phyloP scores from a whole-genome alignment of 2,888 invertebrate species.

The Ditula angustiorana region DNA sequence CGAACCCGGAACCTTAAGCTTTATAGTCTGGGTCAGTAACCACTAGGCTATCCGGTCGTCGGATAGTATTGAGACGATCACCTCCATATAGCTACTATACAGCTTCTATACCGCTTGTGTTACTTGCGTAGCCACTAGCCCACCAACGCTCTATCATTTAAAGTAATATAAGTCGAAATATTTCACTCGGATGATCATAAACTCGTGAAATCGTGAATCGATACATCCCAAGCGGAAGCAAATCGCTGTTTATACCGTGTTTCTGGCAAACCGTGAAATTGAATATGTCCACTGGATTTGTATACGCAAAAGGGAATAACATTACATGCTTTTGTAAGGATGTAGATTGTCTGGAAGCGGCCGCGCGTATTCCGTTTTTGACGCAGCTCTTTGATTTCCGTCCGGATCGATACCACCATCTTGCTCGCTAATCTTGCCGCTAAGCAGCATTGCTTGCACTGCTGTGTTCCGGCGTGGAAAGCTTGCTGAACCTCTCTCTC shows the following conservation, averaged over 20 bases:
- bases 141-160: neutral
- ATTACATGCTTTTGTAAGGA: constrained; percentile 49
- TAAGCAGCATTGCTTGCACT: too few species aligned
- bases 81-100: too few species aligned
- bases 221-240: constrained; percentile 27
- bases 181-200: constrained; percentile 29
- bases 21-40: too few species aligned
- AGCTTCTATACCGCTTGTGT: neutral
- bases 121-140: too few species aligned
- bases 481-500: too few species aligned
- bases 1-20: too few species aligned
- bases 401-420: too few species aligned
- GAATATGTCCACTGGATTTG: constrained; percentile 64
- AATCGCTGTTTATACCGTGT: constrained; percentile 53
- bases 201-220: constrained; percentile 22
- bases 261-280: constrained; percentile 62
- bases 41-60: too few species aligned
- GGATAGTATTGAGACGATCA: too few species aligned
- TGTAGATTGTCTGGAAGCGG: constrained; percentile 41
- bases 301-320: constrained; percentile 53
- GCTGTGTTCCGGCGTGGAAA: too few species aligned
- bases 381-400: too few species aligned
- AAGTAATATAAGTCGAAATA: constrained; percentile 4
- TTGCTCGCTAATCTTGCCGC: too few species aligned
- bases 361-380: neutral